phyloP scores from a whole-genome alignment of 2,113 vertebrate species.

The Myiopsitta monachus region DNA sequence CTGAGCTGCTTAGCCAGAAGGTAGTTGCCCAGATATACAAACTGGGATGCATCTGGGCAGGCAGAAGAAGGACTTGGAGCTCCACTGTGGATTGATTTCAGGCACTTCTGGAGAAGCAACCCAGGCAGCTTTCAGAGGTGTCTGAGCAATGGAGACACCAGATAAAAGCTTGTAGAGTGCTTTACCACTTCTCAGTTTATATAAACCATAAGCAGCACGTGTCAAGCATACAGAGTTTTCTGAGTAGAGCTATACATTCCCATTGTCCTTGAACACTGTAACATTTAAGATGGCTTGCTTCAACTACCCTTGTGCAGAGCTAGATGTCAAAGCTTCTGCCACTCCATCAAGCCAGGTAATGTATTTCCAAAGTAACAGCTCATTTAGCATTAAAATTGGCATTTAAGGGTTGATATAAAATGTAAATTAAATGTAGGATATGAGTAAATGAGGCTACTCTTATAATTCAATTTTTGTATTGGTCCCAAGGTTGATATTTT shows the following conservation, averaged over 20 bases:
- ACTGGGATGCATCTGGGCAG: accelerated
- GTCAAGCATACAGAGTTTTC: background rate
- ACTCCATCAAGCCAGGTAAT: conserved; percentile 42
- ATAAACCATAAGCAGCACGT: background rate
- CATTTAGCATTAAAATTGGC: conserved; percentile 60
- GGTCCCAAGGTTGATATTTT: conserved; percentile 28
- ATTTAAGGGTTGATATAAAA: conserved; percentile 59
- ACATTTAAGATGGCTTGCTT: background rate
- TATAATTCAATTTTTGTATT: background rate
- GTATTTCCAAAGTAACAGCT: conserved; percentile 55
- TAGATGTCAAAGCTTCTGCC: conserved; percentile 15
- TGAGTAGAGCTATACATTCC: background rate
- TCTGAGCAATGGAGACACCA: background rate
- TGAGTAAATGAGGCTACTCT: conserved; percentile 15
- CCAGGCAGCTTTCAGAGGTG: background rate
- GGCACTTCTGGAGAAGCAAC: background rate
- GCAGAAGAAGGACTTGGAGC: background rate
- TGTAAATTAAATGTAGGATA: conserved; percentile 54
- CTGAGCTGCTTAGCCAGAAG: background rate
- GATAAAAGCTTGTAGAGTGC: background rate
- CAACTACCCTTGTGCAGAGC: background rate
- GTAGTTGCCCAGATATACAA: background rate
- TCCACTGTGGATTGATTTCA: background rate
- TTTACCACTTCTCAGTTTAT: background rate
- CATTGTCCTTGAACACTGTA: conserved; percentile 18